Evolutionary conservation across 1,140 invertebrate species (phyloP).

Genomic region (Caerostris darwini): DNA sequence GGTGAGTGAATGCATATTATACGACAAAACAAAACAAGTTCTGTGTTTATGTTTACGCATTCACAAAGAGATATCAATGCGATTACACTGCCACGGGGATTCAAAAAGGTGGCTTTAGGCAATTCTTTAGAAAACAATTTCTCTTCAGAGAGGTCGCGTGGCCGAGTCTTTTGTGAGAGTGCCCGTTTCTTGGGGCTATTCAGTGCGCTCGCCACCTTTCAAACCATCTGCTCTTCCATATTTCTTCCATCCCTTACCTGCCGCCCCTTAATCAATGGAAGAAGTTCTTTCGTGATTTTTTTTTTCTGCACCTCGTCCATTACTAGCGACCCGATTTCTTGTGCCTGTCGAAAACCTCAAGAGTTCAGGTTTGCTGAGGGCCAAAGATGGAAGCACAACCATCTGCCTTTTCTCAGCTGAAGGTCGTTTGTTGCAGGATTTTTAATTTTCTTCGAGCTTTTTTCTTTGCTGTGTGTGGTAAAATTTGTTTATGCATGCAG

Average conservation of each 20-base stretch:
- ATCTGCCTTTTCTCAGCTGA: not conserved
- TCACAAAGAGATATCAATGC: not conserved
- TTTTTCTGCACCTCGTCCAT: slow-evolving; percentile 12
- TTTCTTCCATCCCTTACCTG: not conserved
- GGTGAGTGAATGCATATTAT: not conserved
- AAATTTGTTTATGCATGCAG: not conserved
- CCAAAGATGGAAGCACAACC: not conserved
- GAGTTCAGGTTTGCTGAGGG: not conserved
- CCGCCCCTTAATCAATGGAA: slow-evolving; percentile 52
- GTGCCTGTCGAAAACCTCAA: not conserved
- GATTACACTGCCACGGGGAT: not conserved
- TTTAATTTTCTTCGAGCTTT: not conserved
- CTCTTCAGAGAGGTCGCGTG: slow-evolving; percentile 49
- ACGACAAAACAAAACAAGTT: not conserved
- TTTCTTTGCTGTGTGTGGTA: not conserved
- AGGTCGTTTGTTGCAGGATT: not conserved
- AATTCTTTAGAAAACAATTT: not conserved
- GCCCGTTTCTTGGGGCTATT: not conserved
- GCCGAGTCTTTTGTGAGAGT: slow-evolving; percentile 34
- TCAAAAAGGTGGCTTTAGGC: not conserved
- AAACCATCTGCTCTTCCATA: slow-evolving; percentile 35
- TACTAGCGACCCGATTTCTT: slow-evolving; percentile 14
- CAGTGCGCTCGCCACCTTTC: not conserved
- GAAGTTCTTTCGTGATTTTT: not conserved
- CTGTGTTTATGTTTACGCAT: not conserved